These are phyloP conservation scores for Cheirogaleus major DNA, from an alignment of 2,797 vertebrate genomes.

Conservation along the genomic window DNA sequence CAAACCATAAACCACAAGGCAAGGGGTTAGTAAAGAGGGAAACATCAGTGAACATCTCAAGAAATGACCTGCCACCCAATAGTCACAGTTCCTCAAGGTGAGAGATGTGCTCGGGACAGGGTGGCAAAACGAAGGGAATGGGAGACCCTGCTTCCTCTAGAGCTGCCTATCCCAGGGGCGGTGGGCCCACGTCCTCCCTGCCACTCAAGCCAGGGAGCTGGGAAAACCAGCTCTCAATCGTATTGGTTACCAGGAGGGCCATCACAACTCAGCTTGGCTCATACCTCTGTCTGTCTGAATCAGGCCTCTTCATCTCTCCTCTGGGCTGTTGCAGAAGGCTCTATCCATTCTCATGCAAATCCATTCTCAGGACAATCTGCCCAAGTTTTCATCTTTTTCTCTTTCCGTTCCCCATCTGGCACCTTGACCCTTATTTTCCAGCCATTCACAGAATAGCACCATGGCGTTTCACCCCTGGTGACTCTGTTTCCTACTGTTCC, in stretches of 20 bases:
- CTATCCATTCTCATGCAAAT: neutral
- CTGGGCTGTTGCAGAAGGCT: neutral
- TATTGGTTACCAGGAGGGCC: neutral
- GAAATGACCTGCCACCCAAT: neutral
- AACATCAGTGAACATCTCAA: neutral
- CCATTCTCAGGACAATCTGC: neutral
- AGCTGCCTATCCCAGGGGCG: neutral
- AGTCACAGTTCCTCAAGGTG: neutral
- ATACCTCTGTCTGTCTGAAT: neutral
- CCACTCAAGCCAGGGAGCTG: neutral
- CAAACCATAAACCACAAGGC: slow-evolving; percentile 20
- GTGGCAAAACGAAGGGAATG: neutral
- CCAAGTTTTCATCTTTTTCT: neutral
- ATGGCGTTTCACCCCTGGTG: neutral
- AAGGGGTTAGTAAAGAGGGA: slow-evolving; percentile 9
- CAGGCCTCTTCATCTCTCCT: neutral
- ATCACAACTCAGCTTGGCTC: neutral
- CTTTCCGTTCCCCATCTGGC: neutral
- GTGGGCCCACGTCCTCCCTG: neutral
- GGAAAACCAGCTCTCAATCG: neutral
- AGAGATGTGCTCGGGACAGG: neutral
- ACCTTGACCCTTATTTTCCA: slow-evolving; percentile 26
- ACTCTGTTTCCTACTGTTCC: neutral
- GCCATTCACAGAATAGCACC: neutral
- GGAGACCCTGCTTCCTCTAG: neutral